phyloP scores from a whole-genome alignment of 2,797 vertebrate genomes.

The Pseudopleuronectes americanus region DNA sequence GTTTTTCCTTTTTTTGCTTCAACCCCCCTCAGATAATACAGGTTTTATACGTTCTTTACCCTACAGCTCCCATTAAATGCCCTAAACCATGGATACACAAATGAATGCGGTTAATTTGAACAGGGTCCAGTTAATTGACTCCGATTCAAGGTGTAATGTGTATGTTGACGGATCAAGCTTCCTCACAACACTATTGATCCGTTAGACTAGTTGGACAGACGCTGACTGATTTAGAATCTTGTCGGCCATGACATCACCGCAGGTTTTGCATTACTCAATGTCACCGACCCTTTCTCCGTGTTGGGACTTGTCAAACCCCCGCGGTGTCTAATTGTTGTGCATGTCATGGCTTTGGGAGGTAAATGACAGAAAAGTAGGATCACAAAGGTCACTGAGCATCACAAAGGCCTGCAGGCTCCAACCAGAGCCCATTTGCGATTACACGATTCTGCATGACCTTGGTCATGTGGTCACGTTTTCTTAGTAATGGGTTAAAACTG shows the following conservation, averaged over 20 bases:
- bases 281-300: conserved; percentile 39
- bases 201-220: conserved; percentile 1
- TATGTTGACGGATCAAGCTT: conserved; percentile 40
- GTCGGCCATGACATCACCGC: conserved; percentile 55
- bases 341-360: conserved; percentile 20
- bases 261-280: conserved; percentile 52
- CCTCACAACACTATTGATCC: conserved; percentile 54
- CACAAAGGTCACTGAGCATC: conserved; percentile 44
- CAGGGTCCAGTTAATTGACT: conserved; percentile 14
- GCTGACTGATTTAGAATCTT: conserved; percentile 53
- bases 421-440: conserved; percentile 21
- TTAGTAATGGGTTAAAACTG: not conserved
- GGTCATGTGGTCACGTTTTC: conserved; percentile 12
- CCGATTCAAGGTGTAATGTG: conserved; percentile 2
- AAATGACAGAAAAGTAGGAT: conserved; percentile 29
- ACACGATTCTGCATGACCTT: conserved; percentile 17
- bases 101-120: conserved; percentile 1
- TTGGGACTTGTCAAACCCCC: conserved; percentile 28
- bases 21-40: not conserved
- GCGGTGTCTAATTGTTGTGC: conserved; percentile 30
- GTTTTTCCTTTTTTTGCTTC: conserved; percentile 16
- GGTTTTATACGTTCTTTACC: not conserved
- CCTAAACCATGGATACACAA: conserved; percentile 12
- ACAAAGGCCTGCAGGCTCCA: conserved; percentile 27
- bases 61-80: conserved; percentile 5